Conservation (phyloP, 2,797 vertebrate species). For the Falco peregrinus region DNA sequence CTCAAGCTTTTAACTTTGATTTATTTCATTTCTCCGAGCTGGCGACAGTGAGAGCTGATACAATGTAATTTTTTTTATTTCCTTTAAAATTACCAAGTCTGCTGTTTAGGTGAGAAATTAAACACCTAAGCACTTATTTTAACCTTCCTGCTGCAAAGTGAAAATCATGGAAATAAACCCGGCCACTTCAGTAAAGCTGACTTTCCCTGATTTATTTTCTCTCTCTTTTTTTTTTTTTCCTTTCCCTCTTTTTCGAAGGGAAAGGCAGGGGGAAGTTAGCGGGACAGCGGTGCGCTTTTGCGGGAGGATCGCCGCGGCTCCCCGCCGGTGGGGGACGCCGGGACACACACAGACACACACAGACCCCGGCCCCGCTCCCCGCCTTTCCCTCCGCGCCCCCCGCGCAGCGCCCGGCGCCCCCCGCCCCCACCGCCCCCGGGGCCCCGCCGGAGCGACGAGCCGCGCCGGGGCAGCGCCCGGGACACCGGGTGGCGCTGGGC, state of each 20-base stretch:
- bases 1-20: slow-evolving; percentile 88
- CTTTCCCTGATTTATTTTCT: not conserved
- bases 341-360: no score
- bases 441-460: no score
- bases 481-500: no score
- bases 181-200: not conserved
- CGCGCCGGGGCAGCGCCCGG: no score
- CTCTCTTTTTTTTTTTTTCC: accelerated
- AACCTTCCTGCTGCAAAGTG: slow-evolving; percentile 34
- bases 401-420: no score
- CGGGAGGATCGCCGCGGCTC: not conserved
- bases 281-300: not conserved
- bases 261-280: not conserved
- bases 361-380: no score
- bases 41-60: slow-evolving; percentile 82
- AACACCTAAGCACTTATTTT: slow-evolving; percentile 75
- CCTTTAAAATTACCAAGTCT: slow-evolving; percentile 72
- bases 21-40: slow-evolving; percentile 83
- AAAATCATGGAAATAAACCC: slow-evolving; percentile 55
- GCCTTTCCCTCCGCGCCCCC: no score
- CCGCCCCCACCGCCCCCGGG: no score
- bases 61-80: slow-evolving; percentile 75
- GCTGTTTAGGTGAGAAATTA: slow-evolving; percentile 76
- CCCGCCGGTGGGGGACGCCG: not conserved
- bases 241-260: not conserved